Evolutionary conservation across 2,113 vertebrate genomes (phyloP).

Genomic region (Tonatia bakeri): DNA sequence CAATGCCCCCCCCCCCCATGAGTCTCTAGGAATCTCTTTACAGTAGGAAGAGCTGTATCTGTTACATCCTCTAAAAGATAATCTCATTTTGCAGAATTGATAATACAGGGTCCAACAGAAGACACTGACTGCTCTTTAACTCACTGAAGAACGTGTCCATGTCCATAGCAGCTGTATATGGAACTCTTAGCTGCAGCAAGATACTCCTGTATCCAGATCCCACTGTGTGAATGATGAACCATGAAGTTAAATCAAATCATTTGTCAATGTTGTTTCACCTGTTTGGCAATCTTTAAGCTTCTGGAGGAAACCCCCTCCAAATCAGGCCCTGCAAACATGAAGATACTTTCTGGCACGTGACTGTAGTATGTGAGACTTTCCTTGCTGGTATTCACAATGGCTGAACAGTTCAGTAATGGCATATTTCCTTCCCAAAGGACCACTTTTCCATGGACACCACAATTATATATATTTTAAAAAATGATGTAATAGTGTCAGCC

Average conservation of each 20-base stretch:
- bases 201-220: conserved; percentile 94
- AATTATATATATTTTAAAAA: conserved; percentile 85
- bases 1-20: conserved; percentile 89
- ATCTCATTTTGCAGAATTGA: conserved; percentile 90
- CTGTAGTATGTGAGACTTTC: conserved; percentile 95
- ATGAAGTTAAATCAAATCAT: conserved; percentile 90
- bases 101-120: conserved; percentile 89
- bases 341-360: conserved; percentile 90
- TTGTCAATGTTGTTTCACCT: conserved; percentile 93
- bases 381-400: conserved; percentile 95
- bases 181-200: conserved; percentile 93
- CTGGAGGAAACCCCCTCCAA: conserved; percentile 89
- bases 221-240: conserved; percentile 95
- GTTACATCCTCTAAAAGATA: conserved; percentile 93
- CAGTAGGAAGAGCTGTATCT: conserved; percentile 91
- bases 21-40: conserved; percentile 91
- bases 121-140: conserved; percentile 90
- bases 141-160: conserved; percentile 90
- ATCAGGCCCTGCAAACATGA: conserved; percentile 89
- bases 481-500: conserved; percentile 79
- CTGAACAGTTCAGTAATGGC: conserved; percentile 92
- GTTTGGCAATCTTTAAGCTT: conserved; percentile 96
- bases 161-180: conserved; percentile 93
- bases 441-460: conserved; percentile 91
- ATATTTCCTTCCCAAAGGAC: conserved; percentile 91